phyloP scores from a whole-genome alignment of 2,113 vertebrate species.

The Entomyzon cyanotis region DNA sequence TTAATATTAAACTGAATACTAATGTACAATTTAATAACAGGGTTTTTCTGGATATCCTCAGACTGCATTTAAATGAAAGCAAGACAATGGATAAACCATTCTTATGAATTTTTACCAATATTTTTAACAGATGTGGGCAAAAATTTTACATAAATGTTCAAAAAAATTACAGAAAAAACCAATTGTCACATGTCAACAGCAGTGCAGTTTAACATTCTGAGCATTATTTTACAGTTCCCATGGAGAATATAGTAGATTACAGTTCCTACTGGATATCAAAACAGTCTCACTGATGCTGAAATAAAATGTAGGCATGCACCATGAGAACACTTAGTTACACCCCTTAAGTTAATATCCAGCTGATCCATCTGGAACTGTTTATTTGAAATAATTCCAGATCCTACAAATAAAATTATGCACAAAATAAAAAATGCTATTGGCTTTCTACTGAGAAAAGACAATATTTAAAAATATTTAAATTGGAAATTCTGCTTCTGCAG shows the following conservation, averaged over 20 bases:
- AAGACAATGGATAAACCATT: background rate
- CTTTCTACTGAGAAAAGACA: background rate
- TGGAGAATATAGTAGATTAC: background rate
- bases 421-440: background rate
- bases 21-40: background rate
- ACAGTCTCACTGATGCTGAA: background rate
- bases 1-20: background rate
- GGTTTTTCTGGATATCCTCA: background rate
- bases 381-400: background rate
- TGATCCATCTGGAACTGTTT: background rate
- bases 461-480: background rate
- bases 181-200: background rate
- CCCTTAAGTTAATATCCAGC: background rate
- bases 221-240: background rate
- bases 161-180: background rate
- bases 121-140: background rate
- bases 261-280: background rate
- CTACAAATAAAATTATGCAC: background rate
- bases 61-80: background rate
- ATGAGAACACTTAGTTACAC: background rate
- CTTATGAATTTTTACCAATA: background rate
- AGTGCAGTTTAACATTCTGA: background rate
- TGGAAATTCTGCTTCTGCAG: background rate
- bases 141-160: background rate
- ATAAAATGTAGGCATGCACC: background rate